Evolutionary conservation across 2,888 invertebrate genomes (phyloP).

Genomic region (Hypomecis punctinalis): DNA sequence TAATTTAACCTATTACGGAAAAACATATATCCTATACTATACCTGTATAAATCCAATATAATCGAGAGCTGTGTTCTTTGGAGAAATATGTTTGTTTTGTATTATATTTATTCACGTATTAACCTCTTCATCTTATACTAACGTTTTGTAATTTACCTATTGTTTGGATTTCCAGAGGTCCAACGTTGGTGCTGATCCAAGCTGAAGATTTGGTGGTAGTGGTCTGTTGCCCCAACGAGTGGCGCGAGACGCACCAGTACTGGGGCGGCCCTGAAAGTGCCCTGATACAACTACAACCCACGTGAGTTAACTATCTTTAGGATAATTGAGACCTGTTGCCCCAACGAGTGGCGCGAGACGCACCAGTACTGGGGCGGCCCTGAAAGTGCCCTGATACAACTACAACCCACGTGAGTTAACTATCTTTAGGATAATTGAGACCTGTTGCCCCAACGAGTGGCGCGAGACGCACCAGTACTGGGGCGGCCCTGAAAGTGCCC

Average conservation of each 20-base stretch:
- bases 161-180: slow-evolving; percentile 46
- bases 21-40: too few species aligned
- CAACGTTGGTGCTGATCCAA: slow-evolving; percentile 86
- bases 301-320: slow-evolving; percentile 77
- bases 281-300: slow-evolving; percentile 90
- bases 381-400: slow-evolving; percentile 91
- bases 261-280: slow-evolving; percentile 93
- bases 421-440: too few species aligned
- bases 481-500: slow-evolving; percentile 91
- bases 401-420: slow-evolving; percentile 87
- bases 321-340: too few species aligned
- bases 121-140: too few species aligned
- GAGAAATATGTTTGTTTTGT: too few species aligned
- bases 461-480: slow-evolving; percentile 93
- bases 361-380: slow-evolving; percentile 93
- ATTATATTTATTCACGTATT: too few species aligned
- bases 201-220: slow-evolving; percentile 89
- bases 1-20: too few species aligned
- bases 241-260: slow-evolving; percentile 94
- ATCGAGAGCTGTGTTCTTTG: too few species aligned
- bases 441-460: slow-evolving; percentile 93
- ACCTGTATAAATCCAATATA: too few species aligned
- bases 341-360: slow-evolving; percentile 94
- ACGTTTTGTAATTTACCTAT: too few species aligned
- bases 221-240: slow-evolving; percentile 91